Evolutionary conservation across 2,113 vertebrate genomes (phyloP), one percentile per base, ranked within the genome.

Genomic region (Turdus rufiventris): DNA sequence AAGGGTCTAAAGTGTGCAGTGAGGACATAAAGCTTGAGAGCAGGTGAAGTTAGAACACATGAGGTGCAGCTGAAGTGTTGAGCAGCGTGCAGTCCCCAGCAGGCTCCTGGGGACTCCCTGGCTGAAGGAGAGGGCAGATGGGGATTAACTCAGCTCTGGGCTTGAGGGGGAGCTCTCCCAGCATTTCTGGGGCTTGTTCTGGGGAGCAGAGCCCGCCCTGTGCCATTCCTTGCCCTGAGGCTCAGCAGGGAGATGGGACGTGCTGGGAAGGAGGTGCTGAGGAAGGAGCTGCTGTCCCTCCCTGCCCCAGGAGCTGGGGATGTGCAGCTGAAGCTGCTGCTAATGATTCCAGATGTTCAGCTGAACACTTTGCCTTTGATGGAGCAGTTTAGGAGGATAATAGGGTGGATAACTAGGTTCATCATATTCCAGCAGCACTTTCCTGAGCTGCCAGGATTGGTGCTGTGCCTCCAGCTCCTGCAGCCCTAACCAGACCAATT

Each of bases 311-410:
- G 67, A 87, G 76, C 58, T 2, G 4, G 74, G 67, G 91, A 72
- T 85, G 92, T 53, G 84, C 89, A 86, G 92, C 87, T 89, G 84
- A 36, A 91, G 77, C 34, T 83, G 48, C n/a, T 24, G 65, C 90
- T 94, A 68, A 91, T 56, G 93, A 26, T 75, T 96, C 93, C 97
- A 97, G 95, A 94, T 96, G 96, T 92, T 93, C n/a, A 74, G 94
- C 81, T 82, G 94, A 93, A 68, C 76, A 3, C 89, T 89, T 89
- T 43, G 76, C 89, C 76, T 94, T 78, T 94, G 96, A 94, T 95
- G 91, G 86, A 94, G 89, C 94, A 91, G 77, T 96, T 93, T 87
- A 80, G 95, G 77, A 94, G 77, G 82, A 94, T 94, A 91, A 96
- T 96, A 92, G 94, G 83, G 79, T 92, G 67, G 28, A 29, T 96